Evolutionary conservation across 2,113 vertebrate species (phyloP).

Genomic region (Ammodramus savannarum): DNA sequence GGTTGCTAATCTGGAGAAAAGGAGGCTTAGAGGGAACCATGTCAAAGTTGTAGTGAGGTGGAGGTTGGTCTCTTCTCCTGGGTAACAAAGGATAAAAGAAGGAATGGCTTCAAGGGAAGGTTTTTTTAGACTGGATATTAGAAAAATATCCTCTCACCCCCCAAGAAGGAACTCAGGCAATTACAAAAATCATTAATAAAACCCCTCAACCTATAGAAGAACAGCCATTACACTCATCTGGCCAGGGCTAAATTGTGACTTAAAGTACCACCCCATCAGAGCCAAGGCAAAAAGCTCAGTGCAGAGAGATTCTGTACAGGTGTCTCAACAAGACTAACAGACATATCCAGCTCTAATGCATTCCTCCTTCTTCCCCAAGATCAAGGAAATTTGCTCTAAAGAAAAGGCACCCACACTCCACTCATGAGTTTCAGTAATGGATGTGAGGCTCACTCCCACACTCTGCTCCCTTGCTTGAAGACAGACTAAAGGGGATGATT

Average conservation of each 20-base stretch:
- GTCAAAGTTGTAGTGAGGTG: background rate
- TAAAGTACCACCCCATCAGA: background rate
- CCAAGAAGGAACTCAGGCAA: background rate
- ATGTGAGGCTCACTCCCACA: background rate
- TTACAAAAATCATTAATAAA: background rate
- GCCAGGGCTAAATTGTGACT: background rate
- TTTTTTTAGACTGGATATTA: background rate
- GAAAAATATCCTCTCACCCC: background rate
- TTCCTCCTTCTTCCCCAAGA: background rate
- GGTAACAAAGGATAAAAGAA: background rate
- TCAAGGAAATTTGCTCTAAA: background rate
- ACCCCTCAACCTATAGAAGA: rapidly evolving
- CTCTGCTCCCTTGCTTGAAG: background rate
- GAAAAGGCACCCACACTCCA: background rate
- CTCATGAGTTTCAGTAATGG: background rate
- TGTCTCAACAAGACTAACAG: background rate
- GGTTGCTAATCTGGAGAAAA: background rate
- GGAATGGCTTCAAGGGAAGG: background rate
- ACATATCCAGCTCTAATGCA: background rate
- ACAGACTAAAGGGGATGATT: background rate
- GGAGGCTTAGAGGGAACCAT: background rate
- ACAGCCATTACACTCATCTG: rapidly evolving
- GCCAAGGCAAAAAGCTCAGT: background rate
- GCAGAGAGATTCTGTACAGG: background rate
- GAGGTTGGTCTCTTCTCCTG: background rate